phyloP scores from a whole-genome alignment of 2,113 vertebrate species.

The Corynorhinus townsendii region DNA sequence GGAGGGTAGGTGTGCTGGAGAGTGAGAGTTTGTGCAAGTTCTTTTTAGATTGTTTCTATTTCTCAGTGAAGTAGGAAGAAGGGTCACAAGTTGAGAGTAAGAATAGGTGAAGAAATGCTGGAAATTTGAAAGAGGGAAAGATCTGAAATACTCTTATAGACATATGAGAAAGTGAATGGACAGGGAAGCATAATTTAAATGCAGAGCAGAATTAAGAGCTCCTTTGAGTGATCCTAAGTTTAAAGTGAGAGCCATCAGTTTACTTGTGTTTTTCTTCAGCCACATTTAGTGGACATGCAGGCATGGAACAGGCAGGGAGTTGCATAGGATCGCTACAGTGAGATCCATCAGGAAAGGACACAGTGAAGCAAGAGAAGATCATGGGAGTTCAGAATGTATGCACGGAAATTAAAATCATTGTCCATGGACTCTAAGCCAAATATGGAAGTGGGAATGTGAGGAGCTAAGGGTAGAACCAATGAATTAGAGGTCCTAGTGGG shows the following conservation, averaged over 20 bases:
- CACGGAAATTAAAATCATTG: neutral
- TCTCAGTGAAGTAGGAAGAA: neutral
- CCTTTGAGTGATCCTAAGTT: neutral
- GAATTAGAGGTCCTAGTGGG: neutral
- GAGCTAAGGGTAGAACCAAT: neutral
- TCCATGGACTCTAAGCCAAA: neutral
- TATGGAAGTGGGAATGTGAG: neutral
- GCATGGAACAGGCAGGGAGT: neutral
- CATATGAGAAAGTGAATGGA: neutral
- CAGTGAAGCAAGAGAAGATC: neutral
- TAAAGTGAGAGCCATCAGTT: neutral
- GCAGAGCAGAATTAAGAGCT: neutral
- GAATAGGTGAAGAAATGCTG: neutral
- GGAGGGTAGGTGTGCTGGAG: neutral
- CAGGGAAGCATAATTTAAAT: neutral
- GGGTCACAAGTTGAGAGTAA: neutral
- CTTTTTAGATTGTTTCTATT: conserved; percentile 26
- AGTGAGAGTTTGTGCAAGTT: neutral
- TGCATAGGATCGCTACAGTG: neutral
- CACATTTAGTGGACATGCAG: neutral
- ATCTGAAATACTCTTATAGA: neutral
- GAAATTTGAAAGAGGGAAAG: neutral
- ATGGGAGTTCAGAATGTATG: neutral
- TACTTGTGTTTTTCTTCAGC: neutral
- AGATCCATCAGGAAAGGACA: neutral